phyloP scores from a whole-genome alignment of 2,113 vertebrate genomes.

The Labrus mixtus region DNA sequence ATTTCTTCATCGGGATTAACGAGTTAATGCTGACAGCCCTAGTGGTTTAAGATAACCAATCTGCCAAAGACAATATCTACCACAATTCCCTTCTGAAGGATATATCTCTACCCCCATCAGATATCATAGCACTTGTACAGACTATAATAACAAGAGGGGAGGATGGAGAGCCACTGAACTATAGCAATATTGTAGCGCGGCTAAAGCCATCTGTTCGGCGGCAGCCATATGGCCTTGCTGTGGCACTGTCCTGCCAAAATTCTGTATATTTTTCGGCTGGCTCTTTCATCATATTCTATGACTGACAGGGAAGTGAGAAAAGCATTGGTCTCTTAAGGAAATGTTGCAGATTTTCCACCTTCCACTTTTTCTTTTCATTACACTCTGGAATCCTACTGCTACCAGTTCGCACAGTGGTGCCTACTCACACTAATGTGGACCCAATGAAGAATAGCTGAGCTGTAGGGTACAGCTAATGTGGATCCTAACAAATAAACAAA shows the following conservation, averaged over 20 bases:
- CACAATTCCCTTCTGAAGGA: background rate
- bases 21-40: too few species aligned
- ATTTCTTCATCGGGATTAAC: too few species aligned
- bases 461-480: too few species aligned
- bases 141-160: conserved; percentile 10
- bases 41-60: conserved; percentile 17
- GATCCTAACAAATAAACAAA: too few species aligned
- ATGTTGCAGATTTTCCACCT: background rate
- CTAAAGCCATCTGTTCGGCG: conserved; percentile 68
- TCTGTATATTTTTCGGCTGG: conserved; percentile 36
- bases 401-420: background rate
- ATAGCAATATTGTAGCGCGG: conserved; percentile 47
- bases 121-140: conserved; percentile 20
- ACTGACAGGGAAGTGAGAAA: background rate
- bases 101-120: conserved; percentile 29
- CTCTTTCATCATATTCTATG: background rate
- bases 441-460: too few species aligned
- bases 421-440: too few species aligned
- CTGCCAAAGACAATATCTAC: conserved; percentile 16
- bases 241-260: conserved; percentile 42
- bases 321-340: background rate
- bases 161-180: conserved; percentile 41
- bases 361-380: background rate
- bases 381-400: background rate
- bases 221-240: conserved; percentile 64